Conservation (phyloP, 2,113 vertebrate species). For the Clarias magur region DNA sequence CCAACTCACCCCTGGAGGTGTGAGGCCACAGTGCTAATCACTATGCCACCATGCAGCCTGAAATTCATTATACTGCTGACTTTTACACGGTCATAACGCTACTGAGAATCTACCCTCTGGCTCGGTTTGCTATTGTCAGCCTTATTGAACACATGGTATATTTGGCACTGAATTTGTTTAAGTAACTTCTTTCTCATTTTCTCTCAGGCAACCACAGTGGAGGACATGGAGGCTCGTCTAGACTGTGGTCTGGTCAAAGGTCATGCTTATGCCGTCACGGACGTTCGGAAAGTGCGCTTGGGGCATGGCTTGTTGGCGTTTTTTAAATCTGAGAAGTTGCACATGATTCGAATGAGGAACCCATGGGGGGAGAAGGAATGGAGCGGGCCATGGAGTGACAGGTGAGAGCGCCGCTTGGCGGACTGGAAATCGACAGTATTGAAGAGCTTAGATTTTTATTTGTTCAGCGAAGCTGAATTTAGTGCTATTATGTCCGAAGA, state of each 20-base stretch:
- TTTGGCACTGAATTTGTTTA: not conserved
- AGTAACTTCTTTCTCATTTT: not conserved
- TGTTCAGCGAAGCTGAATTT: not conserved
- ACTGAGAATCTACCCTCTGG: not conserved
- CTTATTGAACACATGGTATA: not conserved
- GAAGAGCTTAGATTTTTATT: not conserved
- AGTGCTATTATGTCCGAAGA: not conserved
- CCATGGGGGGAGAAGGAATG: constrained; percentile 93
- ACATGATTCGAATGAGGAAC: constrained; percentile 96
- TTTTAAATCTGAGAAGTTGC: constrained; percentile 90
- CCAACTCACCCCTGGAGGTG: too few relatives aligned
- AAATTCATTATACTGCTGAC: not conserved
- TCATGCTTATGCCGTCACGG: constrained; percentile 90
- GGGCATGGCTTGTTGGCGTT: constrained; percentile 87
- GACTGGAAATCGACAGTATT: not conserved
- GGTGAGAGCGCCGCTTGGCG: constrained; percentile 69
- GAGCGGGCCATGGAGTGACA: constrained; percentile 96
- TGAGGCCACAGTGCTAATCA: too few relatives aligned
- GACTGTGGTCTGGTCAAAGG: constrained; percentile 91
- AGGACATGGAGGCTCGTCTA: constrained; percentile 90
- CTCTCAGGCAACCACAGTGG: constrained; percentile 75
- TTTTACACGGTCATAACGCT: not conserved
- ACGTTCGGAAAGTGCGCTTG: constrained; percentile 85
- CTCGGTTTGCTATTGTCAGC: not conserved
- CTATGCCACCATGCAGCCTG: too few relatives aligned